These are phyloP conservation scores for Trimorus sp. DNA, from an alignment of 2,888 invertebrate genomes.

Conservation along the genomic window DNA sequence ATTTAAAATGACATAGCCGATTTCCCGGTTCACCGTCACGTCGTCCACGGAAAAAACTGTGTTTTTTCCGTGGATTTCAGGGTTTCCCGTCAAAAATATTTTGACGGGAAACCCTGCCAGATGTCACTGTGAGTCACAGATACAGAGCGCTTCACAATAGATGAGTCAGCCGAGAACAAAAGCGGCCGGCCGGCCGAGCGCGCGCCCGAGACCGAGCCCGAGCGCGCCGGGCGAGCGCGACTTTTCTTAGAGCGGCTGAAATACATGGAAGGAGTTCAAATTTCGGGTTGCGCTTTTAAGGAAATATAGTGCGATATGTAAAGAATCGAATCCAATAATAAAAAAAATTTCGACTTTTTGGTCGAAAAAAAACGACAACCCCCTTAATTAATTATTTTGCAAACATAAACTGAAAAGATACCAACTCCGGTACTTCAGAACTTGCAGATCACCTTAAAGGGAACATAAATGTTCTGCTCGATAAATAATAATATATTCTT, in stretches of 20 bases:
- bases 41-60: conserved; percentile 3
- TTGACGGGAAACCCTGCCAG: conserved; percentile 15
- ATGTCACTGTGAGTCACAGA: conserved; percentile 18
- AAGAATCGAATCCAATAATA: conserved; percentile 22
- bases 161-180: conserved; percentile 18
- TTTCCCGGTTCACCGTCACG: background rate
- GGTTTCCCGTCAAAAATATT: too few species aligned
- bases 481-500: too few species aligned
- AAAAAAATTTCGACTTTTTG: conserved; percentile 21
- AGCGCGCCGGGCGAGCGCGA: conserved; percentile 11
- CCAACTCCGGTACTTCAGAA: too few species aligned
- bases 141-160: conserved; percentile 18
- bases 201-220: conserved; percentile 15
- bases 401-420: too few species aligned
- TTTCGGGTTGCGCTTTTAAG: conserved; percentile 13
- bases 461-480: too few species aligned
- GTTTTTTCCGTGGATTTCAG: too few species aligned
- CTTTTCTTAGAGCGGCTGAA: conserved; percentile 20
- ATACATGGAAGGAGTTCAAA: conserved; percentile 12
- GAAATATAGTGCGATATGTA: conserved; percentile 22
- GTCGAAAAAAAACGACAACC: conserved; percentile 14
- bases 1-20: background rate
- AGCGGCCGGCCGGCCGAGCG: conserved; percentile 18
- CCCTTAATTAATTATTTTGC: background rate
- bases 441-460: too few species aligned